Base-by-base conservation (phyloP, 2,797 vertebrate genomes). In the Bradypus variegatus region DNA sequence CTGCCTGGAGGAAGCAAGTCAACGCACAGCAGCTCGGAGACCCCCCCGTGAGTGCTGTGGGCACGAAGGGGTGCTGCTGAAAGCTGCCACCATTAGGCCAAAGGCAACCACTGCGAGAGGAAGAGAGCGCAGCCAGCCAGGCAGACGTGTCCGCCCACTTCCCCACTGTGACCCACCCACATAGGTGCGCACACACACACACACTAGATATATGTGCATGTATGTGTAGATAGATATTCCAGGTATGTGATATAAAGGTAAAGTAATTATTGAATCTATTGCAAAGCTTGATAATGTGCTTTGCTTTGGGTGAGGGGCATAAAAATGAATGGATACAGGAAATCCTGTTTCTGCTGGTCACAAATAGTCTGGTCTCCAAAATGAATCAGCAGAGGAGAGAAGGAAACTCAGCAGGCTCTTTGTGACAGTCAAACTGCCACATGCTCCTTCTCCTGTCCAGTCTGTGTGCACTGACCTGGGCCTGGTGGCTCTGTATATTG, bases 111-210 rank as follows among this genome's bases (percentile, higher is more conserved):
- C 6, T 6, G 11, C 2, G 8, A 14, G 41, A 14, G 62, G 23
- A 15, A 53, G 6, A 58, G 29, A 19, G 55, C 6, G 13, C 9
- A 58, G 14, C 29, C n/a, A 70, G 1, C 19, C 29, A 21, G 77
- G 50, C 41, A 19, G 33, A 18, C 0, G 3, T 8, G 25, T 3
- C 23, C 36, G 29, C 5, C 55, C 3, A 2, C 6, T 7, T 8
- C 11, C 14, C 11, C 33, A 5, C 31, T 38, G n/a, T 13, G 19
- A 81, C 45, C n/a, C 29, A 19, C 58, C 31, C 5, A 11, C 6
- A 48, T 55, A 36, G 16, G 60, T 8, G 16, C 10, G 29, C n/a
- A n/a, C 2, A 55, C 29, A 55, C 29, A 16, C 1, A 27, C 18
- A n/a, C 13, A 45, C 41, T 53, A 53, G 10, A 53, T 53, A 15